Percentiles rank a stretch among this genome's conserved stretches.
These are phyloP conservation scores for Incurvaria masculella DNA, from an alignment of 2,888 invertebrate species.

Conservation along the genomic window DNA sequence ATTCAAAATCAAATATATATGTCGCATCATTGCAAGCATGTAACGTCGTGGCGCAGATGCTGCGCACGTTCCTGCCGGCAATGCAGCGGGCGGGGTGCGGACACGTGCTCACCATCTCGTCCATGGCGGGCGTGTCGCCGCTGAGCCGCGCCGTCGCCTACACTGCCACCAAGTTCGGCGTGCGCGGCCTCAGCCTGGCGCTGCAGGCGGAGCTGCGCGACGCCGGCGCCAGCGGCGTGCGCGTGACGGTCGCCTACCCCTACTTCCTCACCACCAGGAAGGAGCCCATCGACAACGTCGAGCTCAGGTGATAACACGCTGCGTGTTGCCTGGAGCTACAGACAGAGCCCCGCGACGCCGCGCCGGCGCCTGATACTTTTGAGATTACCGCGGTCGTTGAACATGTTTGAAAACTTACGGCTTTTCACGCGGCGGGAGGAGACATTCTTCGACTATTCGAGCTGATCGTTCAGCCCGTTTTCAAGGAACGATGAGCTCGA, in stretches of 20 bases:
- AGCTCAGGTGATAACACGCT: constrained; percentile 13
- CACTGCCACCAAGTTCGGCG: constrained; percentile 40
- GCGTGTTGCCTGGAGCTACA: too few relatives aligned
- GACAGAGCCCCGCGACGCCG: too few relatives aligned
- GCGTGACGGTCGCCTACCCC: constrained; percentile 29
- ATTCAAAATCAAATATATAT: too few relatives aligned
- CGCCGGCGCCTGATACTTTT: too few relatives aligned
- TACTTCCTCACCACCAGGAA: constrained; percentile 36
- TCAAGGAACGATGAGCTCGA: too few relatives aligned
- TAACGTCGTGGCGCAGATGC: constrained; percentile 27
- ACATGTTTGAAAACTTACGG: too few relatives aligned
- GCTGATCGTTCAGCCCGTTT: too few relatives aligned
- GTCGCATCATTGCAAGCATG: too few relatives aligned
- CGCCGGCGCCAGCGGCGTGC: constrained; percentile 9
- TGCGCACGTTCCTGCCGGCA: constrained; percentile 35
- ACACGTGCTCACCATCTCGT: constrained; percentile 41
- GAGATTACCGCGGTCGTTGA: too few relatives aligned
- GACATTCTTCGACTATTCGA: too few relatives aligned
- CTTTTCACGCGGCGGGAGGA: too few relatives aligned
- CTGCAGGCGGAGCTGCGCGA: constrained; percentile 13
- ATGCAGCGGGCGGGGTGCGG: constrained; percentile 38
- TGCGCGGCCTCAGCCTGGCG: constrained; percentile 35
- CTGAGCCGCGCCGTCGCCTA: constrained; percentile 29
- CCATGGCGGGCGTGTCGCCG: constrained; percentile 23
- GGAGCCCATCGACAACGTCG: constrained; percentile 29